These are phyloP conservation scores for Chinchilla lanigera DNA, from an alignment of 2,113 vertebrate genomes.

Conservation along the genomic window DNA sequence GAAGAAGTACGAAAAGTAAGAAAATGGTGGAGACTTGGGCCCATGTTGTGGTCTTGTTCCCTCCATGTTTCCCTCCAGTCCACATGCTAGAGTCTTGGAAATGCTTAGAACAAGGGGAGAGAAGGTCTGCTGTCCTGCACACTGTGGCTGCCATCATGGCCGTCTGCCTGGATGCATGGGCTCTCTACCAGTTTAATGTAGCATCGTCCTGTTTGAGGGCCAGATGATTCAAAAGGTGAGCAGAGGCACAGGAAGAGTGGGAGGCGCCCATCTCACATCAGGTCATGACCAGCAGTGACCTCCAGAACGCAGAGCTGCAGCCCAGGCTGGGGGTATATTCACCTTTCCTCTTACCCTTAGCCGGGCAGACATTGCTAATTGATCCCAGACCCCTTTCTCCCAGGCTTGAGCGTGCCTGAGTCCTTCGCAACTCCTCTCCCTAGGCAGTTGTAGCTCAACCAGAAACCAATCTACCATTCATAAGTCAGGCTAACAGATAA, in stretches of 20 bases:
- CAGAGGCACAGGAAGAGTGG: not conserved
- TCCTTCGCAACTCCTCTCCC: not conserved
- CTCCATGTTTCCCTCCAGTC: not conserved
- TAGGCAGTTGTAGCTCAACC: not conserved
- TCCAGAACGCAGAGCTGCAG: not conserved
- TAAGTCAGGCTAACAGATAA: not conserved
- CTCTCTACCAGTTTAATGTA: not conserved
- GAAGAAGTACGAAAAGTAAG: not conserved
- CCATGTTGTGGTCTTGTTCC: too few species aligned
- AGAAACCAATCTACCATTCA: not conserved
- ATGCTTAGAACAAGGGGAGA: not conserved
- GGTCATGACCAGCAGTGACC: accelerated
- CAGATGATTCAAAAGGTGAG: not conserved
- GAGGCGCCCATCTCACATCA: not conserved
- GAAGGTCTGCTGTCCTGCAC: not conserved
- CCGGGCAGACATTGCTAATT: not conserved
- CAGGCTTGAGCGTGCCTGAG: not conserved
- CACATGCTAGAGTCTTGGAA: not conserved
- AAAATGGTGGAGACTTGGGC: not conserved
- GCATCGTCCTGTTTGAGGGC: not conserved
- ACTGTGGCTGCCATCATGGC: accelerated
- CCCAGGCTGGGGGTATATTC: too few species aligned
- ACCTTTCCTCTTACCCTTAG: accelerated
- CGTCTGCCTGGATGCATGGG: not conserved
- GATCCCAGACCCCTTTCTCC: not conserved